phyloP scores from a whole-genome alignment of 2,113 vertebrate species.

The Sprattus sprattus region DNA sequence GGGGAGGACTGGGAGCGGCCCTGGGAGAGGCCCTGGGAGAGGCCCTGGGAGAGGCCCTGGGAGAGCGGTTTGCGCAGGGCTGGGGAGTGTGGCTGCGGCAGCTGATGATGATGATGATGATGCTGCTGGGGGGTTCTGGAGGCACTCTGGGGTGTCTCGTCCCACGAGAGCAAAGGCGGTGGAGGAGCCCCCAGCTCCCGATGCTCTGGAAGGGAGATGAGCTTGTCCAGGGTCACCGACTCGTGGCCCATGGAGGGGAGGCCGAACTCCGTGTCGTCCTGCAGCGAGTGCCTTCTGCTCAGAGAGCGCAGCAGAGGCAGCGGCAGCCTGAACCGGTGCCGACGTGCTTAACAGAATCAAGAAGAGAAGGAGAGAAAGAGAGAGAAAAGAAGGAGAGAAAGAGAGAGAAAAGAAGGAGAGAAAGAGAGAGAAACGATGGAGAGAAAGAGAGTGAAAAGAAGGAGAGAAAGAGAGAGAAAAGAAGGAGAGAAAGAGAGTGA shows the following conservation, averaged over 20 bases:
- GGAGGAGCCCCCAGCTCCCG: conserved; percentile 39
- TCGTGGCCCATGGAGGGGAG: conserved; percentile 71
- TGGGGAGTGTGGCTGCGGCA: conserved; percentile 9
- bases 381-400: neutral
- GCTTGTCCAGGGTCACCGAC: conserved; percentile 75
- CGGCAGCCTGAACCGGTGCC: conserved; percentile 72
- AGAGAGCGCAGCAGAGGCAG: conserved; percentile 72
- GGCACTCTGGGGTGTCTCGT: conserved; percentile 35
- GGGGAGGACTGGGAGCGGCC: conserved; percentile 53
- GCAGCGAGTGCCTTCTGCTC: conserved; percentile 62
- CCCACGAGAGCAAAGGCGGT: conserved; percentile 44
- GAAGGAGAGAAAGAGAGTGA: no score
- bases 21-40: conserved; percentile 39
- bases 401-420: no score
- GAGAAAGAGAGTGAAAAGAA: no score
- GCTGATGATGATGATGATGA: neutral
- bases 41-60: conserved; percentile 34
- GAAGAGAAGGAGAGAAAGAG: neutral
- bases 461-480: no score
- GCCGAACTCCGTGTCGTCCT: conserved; percentile 65
- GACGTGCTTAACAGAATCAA: conserved; percentile 59
- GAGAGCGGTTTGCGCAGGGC: conserved; percentile 16
- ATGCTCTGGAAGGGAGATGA: conserved; percentile 70
- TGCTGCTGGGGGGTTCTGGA: neutral
- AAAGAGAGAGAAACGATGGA: no score